Base-by-base conservation (phyloP, 2,797 vertebrate species). In the Bovichtus variegatus region DNA sequence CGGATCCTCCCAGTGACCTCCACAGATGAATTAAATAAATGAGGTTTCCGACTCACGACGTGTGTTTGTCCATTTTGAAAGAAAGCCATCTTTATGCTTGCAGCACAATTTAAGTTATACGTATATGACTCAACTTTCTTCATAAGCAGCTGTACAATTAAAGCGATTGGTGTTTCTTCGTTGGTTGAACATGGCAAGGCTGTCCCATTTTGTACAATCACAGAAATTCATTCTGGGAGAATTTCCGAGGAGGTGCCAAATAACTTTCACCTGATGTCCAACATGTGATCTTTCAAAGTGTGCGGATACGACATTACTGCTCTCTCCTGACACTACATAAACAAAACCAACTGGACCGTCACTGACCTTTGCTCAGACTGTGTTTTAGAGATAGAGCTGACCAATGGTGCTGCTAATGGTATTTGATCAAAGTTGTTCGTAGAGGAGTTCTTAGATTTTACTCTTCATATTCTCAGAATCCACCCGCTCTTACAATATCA, bases 311-410 rank as follows among this genome's bases (percentile, higher is more conserved):
- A 73, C 38, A 16, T 19, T 21, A 10, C 31, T 12, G 36, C 43
- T 82, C 43, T 82, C 82, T 79, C 68, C 81, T 54, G 67, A 83
- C 81, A 25, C 66, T 12, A n/a, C 19, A n/a, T 47, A 27, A 75
- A 84, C 74, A 81, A 61, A 73, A 40, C 5, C 67, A 54, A 62
- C 47, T 36, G 38, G 50, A 73, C 49, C 41, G 9, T 27, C 63
- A 4, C 63, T 64, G 74, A 86, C 80, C 87, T 87, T 86, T 83
- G 74, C n/a, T 62, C 81, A 31, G 64, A 27, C 13, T 41, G 5
- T 70, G 70, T 73, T 82, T 71, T 8, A 31, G 31, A 8, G 31
- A 34, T 8, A 31, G 31, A 46, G 55, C n/a, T 49, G 57, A 64
- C 41, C 54, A 61, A n/a, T 46, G 10, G 9, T 2, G 8, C 19